Conservation (phyloP, 2,113 vertebrate species). For the Muntiacus muntjak region DNA sequence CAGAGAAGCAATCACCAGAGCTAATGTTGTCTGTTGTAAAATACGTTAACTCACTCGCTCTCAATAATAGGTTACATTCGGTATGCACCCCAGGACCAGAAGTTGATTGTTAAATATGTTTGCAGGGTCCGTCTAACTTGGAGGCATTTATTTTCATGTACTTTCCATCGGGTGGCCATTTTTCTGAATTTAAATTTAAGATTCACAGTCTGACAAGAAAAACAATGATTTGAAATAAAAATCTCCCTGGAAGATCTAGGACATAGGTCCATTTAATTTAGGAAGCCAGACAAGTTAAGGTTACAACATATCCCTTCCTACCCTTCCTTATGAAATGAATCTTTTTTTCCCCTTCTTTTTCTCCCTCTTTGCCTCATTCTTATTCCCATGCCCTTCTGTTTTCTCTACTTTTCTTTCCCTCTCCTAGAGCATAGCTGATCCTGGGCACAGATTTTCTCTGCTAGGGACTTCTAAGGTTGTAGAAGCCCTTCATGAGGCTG, state of each 20-base stretch:
- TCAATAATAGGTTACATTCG: neutral
- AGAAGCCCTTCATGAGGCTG: neutral
- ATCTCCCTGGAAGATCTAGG: neutral
- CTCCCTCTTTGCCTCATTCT: neutral
- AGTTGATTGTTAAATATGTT: neutral
- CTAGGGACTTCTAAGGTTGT: neutral
- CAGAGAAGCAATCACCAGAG: conserved; percentile 29
- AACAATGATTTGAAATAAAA: conserved; percentile 15
- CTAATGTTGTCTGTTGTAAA: neutral
- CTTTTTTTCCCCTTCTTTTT: neutral
- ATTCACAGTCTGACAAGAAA: neutral
- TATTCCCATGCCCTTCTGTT: neutral
- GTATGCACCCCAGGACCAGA: neutral
- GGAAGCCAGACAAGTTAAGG: neutral
- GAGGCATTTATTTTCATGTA: conserved; percentile 18
- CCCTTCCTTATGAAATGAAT: neutral
- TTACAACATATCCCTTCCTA: neutral
- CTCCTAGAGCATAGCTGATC: neutral
- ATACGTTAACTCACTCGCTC: neutral
- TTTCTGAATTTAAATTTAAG: conserved; percentile 30
- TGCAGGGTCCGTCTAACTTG: neutral
- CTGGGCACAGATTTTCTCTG: neutral
- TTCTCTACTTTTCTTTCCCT: neutral
- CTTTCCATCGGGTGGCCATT: neutral
- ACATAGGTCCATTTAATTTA: neutral